Evolutionary conservation across 2,113 vertebrate genomes (phyloP).

Genomic region (Caranx ignobilis): DNA sequence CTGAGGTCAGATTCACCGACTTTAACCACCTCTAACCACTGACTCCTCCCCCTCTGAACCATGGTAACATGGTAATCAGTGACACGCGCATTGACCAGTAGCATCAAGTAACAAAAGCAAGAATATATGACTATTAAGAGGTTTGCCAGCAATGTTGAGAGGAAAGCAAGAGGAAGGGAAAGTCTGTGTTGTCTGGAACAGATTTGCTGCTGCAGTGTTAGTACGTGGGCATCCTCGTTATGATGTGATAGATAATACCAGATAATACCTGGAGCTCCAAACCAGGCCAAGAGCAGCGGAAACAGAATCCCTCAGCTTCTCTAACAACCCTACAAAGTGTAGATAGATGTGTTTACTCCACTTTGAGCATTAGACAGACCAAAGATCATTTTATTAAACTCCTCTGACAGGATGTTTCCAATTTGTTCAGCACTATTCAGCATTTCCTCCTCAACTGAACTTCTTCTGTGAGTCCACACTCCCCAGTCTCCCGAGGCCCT

Average conservation of each 20-base stretch:
- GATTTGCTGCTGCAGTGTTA: background rate
- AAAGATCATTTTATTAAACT: slow-evolving; percentile 41
- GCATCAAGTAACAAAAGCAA: too few relatives aligned
- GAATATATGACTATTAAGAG: too few relatives aligned
- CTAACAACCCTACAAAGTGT: background rate
- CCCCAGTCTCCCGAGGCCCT: slow-evolving; percentile 56
- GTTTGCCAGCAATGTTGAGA: too few relatives aligned
- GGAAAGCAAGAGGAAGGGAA: too few relatives aligned
- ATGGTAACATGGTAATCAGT: too few relatives aligned
- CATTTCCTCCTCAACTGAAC: slow-evolving; percentile 28
- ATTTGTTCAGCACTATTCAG: slow-evolving; percentile 59
- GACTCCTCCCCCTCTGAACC: too few relatives aligned
- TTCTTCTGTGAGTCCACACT: slow-evolving; percentile 43
- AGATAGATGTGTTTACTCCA: slow-evolving; percentile 1
- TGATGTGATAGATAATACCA: background rate
- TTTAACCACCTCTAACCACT: background rate
- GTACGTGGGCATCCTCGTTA: background rate
- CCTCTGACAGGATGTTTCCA: slow-evolving; percentile 65
- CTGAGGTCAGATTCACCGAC: background rate
- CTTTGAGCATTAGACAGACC: slow-evolving; percentile 16
- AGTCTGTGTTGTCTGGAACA: too few relatives aligned
- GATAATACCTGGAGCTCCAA: background rate
- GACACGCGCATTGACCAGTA: too few relatives aligned
- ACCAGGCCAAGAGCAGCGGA: background rate
- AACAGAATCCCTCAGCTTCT: background rate